phyloP scores from a whole-genome alignment of 2,797 vertebrate genomes.

The Phrynocephalus forsythii region DNA sequence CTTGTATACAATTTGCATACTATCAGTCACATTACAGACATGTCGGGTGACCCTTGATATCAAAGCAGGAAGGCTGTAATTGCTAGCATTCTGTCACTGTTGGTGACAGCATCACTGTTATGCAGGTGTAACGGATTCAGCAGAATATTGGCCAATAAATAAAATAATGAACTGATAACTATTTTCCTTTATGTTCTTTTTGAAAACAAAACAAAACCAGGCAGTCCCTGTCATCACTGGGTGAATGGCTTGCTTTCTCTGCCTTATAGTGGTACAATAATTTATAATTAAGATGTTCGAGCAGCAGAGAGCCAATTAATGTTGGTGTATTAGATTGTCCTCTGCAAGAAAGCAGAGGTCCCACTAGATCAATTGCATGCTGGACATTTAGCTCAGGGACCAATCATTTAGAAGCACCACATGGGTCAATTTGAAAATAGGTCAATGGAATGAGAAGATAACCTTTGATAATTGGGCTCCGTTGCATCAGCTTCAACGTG shows the following conservation, averaged over 20 bases:
- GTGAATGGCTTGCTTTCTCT: background rate
- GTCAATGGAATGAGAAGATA: conserved; percentile 59
- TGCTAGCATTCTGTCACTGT: no score
- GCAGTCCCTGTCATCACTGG: background rate
- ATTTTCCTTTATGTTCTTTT: background rate
- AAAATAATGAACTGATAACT: background rate
- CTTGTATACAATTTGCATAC: no score
- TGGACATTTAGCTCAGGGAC: conserved; percentile 24
- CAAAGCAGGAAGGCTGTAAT: no score
- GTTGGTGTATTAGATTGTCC: conserved; percentile 16
- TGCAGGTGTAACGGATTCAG: no score
- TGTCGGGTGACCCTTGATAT: no score
- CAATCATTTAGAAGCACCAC: rapidly evolving
- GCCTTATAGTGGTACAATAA: background rate
- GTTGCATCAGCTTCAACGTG: background rate
- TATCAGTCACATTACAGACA: no score
- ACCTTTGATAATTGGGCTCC: conserved; percentile 47
- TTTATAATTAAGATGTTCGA: conserved; percentile 30
- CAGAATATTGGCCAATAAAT: no score
- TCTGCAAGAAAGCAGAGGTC: conserved; percentile 31
- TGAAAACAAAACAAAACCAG: background rate
- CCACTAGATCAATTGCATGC: conserved; percentile 5
- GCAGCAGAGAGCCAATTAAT: conserved; percentile 27
- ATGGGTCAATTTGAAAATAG: conserved; percentile 62
- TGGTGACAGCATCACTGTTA: no score